Percentiles rank a stretch among this genome's conserved stretches.
Evolutionary conservation across 1,140 invertebrate genomes (phyloP).

Genomic region (Schlechtendalia chinensis): DNA sequence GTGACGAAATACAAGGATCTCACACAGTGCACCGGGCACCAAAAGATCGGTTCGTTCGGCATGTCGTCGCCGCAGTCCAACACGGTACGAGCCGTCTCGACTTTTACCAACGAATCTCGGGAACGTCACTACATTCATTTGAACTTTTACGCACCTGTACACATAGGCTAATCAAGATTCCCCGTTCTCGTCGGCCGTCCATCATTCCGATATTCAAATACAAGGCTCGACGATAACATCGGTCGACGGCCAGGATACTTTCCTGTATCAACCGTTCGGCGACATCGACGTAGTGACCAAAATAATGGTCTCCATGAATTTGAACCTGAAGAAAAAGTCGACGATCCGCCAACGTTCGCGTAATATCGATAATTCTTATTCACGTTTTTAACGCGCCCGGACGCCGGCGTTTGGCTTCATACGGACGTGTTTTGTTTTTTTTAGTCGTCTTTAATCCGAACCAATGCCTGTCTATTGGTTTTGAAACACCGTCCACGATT

Average conservation of each 20-base stretch:
- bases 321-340: background rate
- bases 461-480: conserved; percentile 65
- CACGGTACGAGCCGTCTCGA: background rate
- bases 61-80: background rate
- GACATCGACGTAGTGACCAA: background rate
- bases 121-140: no score
- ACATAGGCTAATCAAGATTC: background rate
- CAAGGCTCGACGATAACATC: background rate
- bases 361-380: background rate
- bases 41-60: background rate
- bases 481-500: conserved; percentile 67
- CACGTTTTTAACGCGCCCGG: background rate
- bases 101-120: no score
- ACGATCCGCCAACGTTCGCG: background rate
- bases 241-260: background rate
- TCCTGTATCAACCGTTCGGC: conserved; percentile 15
- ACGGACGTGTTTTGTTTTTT: background rate
- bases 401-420: no score
- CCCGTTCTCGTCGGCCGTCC: background rate
- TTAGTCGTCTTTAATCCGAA: background rate
- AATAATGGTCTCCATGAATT: background rate
- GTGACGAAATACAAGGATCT: conserved; percentile 6
- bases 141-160: no score
- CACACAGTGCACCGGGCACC: background rate
- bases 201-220: background rate